Evolutionary conservation across 2,113 vertebrate species (phyloP).

Genomic region (Pagrus major): DNA sequence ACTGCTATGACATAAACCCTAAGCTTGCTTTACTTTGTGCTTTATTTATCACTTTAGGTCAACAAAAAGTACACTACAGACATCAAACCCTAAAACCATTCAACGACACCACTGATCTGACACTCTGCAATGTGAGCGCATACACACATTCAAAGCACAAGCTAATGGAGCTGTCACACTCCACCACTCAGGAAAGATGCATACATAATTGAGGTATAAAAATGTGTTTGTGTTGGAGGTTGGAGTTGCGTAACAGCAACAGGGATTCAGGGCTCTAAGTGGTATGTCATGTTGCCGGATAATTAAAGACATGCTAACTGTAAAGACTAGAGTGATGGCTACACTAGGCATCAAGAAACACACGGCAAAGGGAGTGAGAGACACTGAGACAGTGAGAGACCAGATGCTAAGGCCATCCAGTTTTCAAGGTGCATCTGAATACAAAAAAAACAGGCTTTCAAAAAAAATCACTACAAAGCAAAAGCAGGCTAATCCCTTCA

Average conservation of each 20-base stretch:
- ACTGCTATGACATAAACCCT: neutral
- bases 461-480: conserved; percentile 36
- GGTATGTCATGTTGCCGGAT: conserved; percentile 67
- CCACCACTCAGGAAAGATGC: conserved; percentile 62
- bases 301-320: conserved; percentile 61
- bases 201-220: conserved; percentile 74
- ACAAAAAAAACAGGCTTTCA: conserved; percentile 2
- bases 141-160: conserved; percentile 37
- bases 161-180: conserved; percentile 62
- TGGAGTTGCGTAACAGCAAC: conserved; percentile 62
- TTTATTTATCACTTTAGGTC: conserved; percentile 6
- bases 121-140: conserved; percentile 14
- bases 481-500: conserved; percentile 44
- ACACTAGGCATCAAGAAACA: neutral
- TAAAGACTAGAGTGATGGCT: conserved; percentile 15
- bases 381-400: neutral
- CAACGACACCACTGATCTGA: neutral
- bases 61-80: neutral
- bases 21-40: neutral
- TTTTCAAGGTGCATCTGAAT: conserved; percentile 47
- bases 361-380: neutral
- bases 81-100: conserved; percentile 11
- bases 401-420: conserved; percentile 3
- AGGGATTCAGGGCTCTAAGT: conserved; percentile 64
- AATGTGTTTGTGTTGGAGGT: conserved; percentile 70